A percentile compares a stretch with the other conserved stretches of the same genome.
Evolutionary conservation across 2,113 vertebrate genomes (phyloP).

Genomic region (Orientallactaga bullata): DNA sequence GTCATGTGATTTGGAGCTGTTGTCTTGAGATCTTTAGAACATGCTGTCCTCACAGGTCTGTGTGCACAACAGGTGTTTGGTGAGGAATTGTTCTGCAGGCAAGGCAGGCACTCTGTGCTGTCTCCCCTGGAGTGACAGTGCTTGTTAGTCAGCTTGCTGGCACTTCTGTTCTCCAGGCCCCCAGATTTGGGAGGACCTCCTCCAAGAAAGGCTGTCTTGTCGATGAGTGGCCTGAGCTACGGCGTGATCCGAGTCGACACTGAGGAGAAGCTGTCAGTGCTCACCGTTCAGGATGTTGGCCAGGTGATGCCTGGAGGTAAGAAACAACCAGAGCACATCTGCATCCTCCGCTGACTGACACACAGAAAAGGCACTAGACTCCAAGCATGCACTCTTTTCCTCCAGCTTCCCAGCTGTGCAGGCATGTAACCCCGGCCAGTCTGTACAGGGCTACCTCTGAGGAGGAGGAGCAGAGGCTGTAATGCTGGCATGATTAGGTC

Average conservation of each 20-base stretch:
- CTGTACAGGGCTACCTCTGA: neutral
- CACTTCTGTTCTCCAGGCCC: slow-evolving; percentile 87
- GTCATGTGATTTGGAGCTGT: neutral
- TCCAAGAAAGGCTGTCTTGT: slow-evolving; percentile 95
- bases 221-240: slow-evolving; percentile 95
- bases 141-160: neutral
- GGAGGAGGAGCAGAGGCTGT: neutral
- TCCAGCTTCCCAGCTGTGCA: neutral
- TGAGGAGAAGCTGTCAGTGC: slow-evolving; percentile 96
- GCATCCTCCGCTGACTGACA: fast-evolving
- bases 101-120: neutral
- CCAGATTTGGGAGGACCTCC: slow-evolving; percentile 94
- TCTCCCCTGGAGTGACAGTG: too few species aligned
- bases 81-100: neutral
- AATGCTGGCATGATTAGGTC: neutral
- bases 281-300: slow-evolving; percentile 97
- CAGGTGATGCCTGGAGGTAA: slow-evolving; percentile 97
- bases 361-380: too few species aligned
- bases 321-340: neutral
- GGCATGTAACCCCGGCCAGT: too few species aligned
- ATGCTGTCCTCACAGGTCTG: neutral
- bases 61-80: neutral
- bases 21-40: neutral
- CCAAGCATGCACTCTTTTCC: too few species aligned
- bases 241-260: slow-evolving; percentile 96